Base-by-base conservation (phyloP, 1,140 invertebrate species). In the Agrypnia vestita region DNA sequence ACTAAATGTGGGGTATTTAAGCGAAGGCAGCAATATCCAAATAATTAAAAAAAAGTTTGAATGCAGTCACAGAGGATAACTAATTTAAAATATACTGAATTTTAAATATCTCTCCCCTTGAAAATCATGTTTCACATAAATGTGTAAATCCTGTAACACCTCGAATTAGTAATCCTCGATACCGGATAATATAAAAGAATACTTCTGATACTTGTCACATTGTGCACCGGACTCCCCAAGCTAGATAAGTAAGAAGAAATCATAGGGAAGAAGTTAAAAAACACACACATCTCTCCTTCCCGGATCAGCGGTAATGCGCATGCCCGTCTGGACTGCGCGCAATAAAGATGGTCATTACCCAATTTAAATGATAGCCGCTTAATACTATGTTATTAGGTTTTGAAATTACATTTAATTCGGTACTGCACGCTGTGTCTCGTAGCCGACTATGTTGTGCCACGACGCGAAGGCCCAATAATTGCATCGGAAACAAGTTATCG, bases 311-410 rank as follows among this genome's bases (percentile, higher is more conserved):
- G 21, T 74, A 74, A 74, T 56, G 51, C 71, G 53, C 71, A 11
- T 0, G 71, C 71, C 25, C 71, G 47, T 64, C 61, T 67, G 19
- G 13, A 13, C 55, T 62, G 13, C 49, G n/a, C 15, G 55, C 59
- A 64, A 73, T 82, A 82, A 82, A 82, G 78, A 82, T 80, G 71
- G 75, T 80, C 80, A 82, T 80, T 83, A 83, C 77, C 80, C 82
- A 83, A 83, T 83, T 83, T 83, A 83, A 83, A 82, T 82, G 80
- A 82, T 80, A 75, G 82, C 69, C 78, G 75, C 76, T 82, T 83
- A 83, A 83, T 82, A 74, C 55, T 78, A 83, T 82, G 80, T 80
- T 82, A 83, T 83, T 83, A 83, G 78, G 80, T 61, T 78, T 71
- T 82, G 76, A 80, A 80, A 83, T 83, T 83, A 80, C 79, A 73